Percentiles rank a stretch among this genome's conserved stretches.
phyloP scores from a whole-genome alignment of 2,113 vertebrate genomes.

The Zosterops japonicus region DNA sequence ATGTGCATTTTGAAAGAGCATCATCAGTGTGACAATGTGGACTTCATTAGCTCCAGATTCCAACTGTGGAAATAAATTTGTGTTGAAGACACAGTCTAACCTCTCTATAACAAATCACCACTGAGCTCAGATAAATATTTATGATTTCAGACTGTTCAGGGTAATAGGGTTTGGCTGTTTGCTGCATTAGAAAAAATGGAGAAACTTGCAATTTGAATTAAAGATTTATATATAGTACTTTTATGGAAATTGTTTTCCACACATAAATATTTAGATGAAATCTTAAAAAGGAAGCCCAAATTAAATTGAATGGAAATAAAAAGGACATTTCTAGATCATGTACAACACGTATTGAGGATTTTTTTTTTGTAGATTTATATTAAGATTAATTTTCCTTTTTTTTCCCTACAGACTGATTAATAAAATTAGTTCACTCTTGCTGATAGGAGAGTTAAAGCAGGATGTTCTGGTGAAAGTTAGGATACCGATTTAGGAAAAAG shows the following conservation, averaged over 20 bases:
- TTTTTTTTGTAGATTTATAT: background rate
- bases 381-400: background rate
- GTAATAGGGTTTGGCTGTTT: background rate
- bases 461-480: background rate
- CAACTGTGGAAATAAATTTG: background rate
- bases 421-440: background rate
- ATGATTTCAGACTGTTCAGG: background rate
- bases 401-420: background rate
- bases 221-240: background rate
- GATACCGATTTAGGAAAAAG: background rate
- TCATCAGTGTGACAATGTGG: background rate
- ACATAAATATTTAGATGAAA: conserved; percentile 5
- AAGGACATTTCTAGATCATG: background rate
- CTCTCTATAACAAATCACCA: conserved; percentile 26
- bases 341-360: fast-evolving
- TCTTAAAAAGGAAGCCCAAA: background rate
- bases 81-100: background rate
- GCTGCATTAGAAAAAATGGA: background rate
- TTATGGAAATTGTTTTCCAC: background rate
- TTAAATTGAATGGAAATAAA: background rate
- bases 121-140: conserved; percentile 35
- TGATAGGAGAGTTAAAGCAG: background rate
- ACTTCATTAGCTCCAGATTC: background rate
- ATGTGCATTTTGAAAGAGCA: background rate
- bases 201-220: background rate